Evolutionary conservation across 2,797 vertebrate genomes (phyloP), one percentile per base, ranked within the genome.

Genomic region (Anisognathus igniventris): DNA sequence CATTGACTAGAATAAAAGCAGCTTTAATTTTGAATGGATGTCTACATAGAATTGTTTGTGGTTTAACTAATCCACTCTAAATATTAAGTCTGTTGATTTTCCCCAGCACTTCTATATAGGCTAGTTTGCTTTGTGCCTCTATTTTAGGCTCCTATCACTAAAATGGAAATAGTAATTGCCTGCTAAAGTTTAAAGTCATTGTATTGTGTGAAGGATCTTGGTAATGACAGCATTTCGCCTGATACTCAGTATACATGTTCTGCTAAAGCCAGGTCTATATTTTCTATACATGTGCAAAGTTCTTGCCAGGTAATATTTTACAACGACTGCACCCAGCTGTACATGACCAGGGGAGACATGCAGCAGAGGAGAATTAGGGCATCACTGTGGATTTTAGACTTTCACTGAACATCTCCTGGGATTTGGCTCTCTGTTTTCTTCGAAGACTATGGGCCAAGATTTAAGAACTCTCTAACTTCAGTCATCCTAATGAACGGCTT

Each of bases 61-160:
- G 79, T 88, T 96, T 95, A 83, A 92, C 75, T 77, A 93, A 94
- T 87, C 42, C 50, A 33, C 66, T 94, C 39, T 54, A 57, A 93
- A 94, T 93, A 74, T 79, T 86, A 86, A 83, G 42, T 74, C 48
- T 77, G 21, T 75, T 91, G 35, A 39, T 94, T 95, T 95, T 87
- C 70, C 31, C 45, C 44, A 25, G 51, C 60, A 42, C 72, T 86
- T 87, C 51, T 30, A 39, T 70, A 22, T 71, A 50, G 50, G 10
- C 54, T 66, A 19, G 47, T 58, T 90, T 86, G 16, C 24, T 80
- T 72, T 37, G 14, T 60, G 31, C 35, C 57, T 65, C 20, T 80
- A 0, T 80, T 83, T 94, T 47, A 68, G 61, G 18, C 9, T 27
- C 6, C 61, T 51, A 7, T 74, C 39, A 72, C 18, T 62, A 92